Evolutionary conservation across 2,113 vertebrate species (phyloP).

Genomic region (Gnathonemus echidnorhynchus): DNA sequence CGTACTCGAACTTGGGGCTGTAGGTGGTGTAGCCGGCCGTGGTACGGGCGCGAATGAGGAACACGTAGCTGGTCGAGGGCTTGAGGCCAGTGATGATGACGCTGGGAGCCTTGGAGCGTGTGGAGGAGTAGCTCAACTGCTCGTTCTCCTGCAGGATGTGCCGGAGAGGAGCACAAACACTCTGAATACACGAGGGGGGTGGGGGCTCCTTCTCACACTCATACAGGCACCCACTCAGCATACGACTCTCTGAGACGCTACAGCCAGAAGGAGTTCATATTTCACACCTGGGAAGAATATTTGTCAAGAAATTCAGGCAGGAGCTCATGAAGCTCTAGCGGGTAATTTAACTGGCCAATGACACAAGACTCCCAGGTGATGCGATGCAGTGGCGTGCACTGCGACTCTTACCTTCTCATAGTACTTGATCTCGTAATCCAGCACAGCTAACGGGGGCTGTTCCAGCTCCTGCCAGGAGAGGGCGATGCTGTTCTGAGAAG

Average conservation of each 20-base stretch:
- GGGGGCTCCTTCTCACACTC: not conserved
- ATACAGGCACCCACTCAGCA: not conserved
- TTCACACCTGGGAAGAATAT: not conserved
- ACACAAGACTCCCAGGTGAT: not conserved
- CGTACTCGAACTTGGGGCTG: slow-evolving; percentile 91
- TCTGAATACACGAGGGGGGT: not conserved
- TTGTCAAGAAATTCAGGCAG: not conserved
- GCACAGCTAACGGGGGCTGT: slow-evolving; percentile 73
- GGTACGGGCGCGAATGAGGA: slow-evolving; percentile 88
- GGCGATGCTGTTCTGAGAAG: slow-evolving; percentile 89
- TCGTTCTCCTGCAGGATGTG: slow-evolving; percentile 77
- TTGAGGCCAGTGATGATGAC: slow-evolving; percentile 88
- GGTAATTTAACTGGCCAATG: not conserved
- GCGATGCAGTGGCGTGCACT: not conserved
- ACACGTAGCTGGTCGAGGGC: slow-evolving; percentile 85
- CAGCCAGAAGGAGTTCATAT: not conserved
- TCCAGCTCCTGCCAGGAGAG: slow-evolving; percentile 94
- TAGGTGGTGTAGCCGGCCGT: slow-evolving; percentile 85
- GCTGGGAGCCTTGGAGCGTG: slow-evolving; percentile 81
- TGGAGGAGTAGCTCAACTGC: slow-evolving; percentile 94
- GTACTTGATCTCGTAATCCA: slow-evolving; percentile 99
- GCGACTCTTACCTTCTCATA: slow-evolving; percentile 79
- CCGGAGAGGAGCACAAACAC: not conserved
- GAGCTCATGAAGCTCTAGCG: not conserved
- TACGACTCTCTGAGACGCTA: not conserved